These are phyloP conservation scores for Lochmaea crataegi DNA, from an alignment of 2,888 invertebrate species.

Conservation along the genomic window DNA sequence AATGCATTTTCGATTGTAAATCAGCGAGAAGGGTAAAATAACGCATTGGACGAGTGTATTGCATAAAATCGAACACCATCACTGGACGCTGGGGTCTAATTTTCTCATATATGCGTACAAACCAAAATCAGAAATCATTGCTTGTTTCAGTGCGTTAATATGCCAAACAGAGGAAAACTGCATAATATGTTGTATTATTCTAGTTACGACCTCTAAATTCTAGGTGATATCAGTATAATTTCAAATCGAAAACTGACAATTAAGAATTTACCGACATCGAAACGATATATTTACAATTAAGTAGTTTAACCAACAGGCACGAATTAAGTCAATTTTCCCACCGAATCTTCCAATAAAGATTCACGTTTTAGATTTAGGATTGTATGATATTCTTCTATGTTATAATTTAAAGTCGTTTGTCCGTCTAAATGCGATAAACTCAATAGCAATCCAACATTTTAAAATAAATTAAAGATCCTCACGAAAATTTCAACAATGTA, in stretches of 20 bases:
- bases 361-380: too few relatives aligned
- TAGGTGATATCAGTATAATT: neutral
- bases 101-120: conserved; percentile 49
- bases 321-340: too few relatives aligned
- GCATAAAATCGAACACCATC: conserved; percentile 49
- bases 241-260: neutral
- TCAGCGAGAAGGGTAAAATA: conserved; percentile 37
- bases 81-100: conserved; percentile 46
- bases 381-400: too few relatives aligned
- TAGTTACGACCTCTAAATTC: conserved; percentile 1
- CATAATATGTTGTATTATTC: conserved; percentile 29
- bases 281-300: too few relatives aligned
- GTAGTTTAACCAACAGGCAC: too few relatives aligned
- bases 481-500: too few relatives aligned
- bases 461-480: too few relatives aligned
- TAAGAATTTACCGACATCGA: neutral
- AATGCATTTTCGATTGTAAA: conserved; percentile 47
- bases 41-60: conserved; percentile 47
- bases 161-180: conserved; percentile 23
- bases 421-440: too few relatives aligned
- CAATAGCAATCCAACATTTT: too few relatives aligned
- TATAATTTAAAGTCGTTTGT: too few relatives aligned
- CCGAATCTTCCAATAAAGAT: too few relatives aligned
- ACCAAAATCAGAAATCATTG: conserved; percentile 49
- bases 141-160: conserved; percentile 26